A percentile compares a stretch with the other conserved stretches of the same genome.
Evolutionary conservation across 2,797 vertebrate species (phyloP).

Genomic region (Dryobates pubescens): DNA sequence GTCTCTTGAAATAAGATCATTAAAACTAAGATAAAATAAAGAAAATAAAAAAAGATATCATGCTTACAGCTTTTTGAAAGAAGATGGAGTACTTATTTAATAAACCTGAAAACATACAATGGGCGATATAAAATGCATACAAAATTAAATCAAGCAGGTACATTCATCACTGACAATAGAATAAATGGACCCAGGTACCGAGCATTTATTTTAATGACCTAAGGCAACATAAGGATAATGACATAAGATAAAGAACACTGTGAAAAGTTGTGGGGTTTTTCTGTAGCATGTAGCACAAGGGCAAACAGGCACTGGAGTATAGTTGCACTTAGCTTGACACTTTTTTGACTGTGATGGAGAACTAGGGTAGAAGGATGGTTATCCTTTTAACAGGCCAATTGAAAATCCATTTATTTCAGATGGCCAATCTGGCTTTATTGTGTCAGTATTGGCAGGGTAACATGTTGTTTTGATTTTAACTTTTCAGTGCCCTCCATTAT

Average conservation of each 20-base stretch:
- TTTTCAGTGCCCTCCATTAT: neutral
- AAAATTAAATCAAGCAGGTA: conserved; percentile 76
- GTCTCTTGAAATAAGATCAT: conserved; percentile 26
- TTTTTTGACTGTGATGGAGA: conserved; percentile 68
- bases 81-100: conserved; percentile 68
- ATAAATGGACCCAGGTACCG: conserved; percentile 71
- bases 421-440: conserved; percentile 56
- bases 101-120: conserved; percentile 70
- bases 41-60: neutral
- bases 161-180: conserved; percentile 79
- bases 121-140: conserved; percentile 69
- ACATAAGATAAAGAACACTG: conserved; percentile 63
- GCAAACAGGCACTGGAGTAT: neutral
- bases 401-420: conserved; percentile 71
- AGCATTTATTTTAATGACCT: conserved; percentile 80
- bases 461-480: conserved; percentile 20
- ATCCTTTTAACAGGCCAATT: conserved; percentile 68
- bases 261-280: conserved; percentile 36
- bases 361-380: conserved; percentile 13
- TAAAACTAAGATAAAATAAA: conserved; percentile 25
- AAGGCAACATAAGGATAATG: conserved; percentile 61
- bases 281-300: conserved; percentile 10
- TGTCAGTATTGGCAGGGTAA: conserved; percentile 50
- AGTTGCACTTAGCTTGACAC: conserved; percentile 32
- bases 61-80: conserved; percentile 39